Percentiles rank a stretch among this genome's conserved stretches.
Conservation (phyloP, 2,113 vertebrate species). For the Otocyon megalotis region DNA sequence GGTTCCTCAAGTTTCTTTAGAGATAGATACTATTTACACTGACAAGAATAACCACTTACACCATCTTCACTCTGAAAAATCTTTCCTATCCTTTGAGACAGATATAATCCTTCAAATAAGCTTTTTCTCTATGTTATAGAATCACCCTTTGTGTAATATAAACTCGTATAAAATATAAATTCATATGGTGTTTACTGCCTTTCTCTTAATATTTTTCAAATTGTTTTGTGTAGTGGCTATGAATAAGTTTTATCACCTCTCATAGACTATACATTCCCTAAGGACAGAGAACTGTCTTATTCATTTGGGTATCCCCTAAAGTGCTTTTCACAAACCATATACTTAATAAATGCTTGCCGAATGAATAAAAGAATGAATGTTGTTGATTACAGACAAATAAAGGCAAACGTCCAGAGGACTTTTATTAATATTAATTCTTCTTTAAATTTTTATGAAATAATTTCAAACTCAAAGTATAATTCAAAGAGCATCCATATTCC, state of each 20-base stretch:
- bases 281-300: background rate
- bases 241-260: background rate
- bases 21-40: background rate
- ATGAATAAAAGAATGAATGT: background rate
- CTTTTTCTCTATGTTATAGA: background rate
- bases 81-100: slow-evolving; percentile 4
- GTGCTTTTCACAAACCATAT: background rate
- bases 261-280: background rate
- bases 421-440: slow-evolving; percentile 33
- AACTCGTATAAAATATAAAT: background rate
- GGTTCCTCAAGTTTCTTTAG: background rate
- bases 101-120: background rate
- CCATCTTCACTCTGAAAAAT: background rate
- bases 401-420: background rate
- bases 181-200: background rate
- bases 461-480: background rate
- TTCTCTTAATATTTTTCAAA: slow-evolving; percentile 10
- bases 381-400: background rate
- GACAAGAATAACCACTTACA: background rate
- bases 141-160: background rate
- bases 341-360: background rate
- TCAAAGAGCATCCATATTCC: background rate
- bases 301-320: background rate
- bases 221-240: background rate
- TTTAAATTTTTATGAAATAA: background rate